phyloP scores from a whole-genome alignment of 2,797 vertebrate genomes.

The Scleropages formosus region DNA sequence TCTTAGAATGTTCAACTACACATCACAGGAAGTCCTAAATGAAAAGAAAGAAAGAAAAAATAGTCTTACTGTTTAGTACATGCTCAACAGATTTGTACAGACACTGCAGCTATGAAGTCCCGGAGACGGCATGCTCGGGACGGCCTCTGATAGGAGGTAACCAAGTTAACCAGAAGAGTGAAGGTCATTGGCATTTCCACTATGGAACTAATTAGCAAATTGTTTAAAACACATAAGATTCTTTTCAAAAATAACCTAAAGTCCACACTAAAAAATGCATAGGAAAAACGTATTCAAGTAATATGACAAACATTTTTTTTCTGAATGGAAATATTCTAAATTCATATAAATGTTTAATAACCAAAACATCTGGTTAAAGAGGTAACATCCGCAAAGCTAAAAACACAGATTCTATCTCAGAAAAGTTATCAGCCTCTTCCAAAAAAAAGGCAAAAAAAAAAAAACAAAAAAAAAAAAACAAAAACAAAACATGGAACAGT shows the following conservation, averaged over 20 bases:
- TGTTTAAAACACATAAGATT: constrained; percentile 24
- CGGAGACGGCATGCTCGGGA: neutral
- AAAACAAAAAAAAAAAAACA: constrained; percentile 38
- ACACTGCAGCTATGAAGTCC: constrained; percentile 36
- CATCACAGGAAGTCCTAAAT: constrained; percentile 63
- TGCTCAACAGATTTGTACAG: constrained; percentile 43
- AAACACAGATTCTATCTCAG: constrained; percentile 29
- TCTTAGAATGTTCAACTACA: constrained; percentile 63
- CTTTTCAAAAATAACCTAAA: constrained; percentile 47
- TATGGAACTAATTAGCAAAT: constrained; percentile 40
- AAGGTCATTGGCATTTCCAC: constrained; percentile 41
- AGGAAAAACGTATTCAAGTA: constrained; percentile 46
- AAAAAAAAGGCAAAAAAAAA: constrained; percentile 38
- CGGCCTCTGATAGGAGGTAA: constrained; percentile 40
- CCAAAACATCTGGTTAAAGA: constrained; percentile 48
- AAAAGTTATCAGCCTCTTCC: constrained; percentile 30
- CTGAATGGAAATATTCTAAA: constrained; percentile 33
- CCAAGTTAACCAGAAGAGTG: constrained; percentile 51
- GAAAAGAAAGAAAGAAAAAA: constrained; percentile 54
- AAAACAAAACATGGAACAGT: constrained; percentile 33
- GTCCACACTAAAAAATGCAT: constrained; percentile 58
- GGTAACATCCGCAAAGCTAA: constrained; percentile 41
- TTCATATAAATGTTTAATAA: constrained; percentile 29
- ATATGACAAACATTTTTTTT: constrained; percentile 39
- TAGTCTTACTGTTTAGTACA: constrained; percentile 58